Conservation (phyloP, 2,888 invertebrate genomes). For the Caenorhabditis virilis region DNA sequence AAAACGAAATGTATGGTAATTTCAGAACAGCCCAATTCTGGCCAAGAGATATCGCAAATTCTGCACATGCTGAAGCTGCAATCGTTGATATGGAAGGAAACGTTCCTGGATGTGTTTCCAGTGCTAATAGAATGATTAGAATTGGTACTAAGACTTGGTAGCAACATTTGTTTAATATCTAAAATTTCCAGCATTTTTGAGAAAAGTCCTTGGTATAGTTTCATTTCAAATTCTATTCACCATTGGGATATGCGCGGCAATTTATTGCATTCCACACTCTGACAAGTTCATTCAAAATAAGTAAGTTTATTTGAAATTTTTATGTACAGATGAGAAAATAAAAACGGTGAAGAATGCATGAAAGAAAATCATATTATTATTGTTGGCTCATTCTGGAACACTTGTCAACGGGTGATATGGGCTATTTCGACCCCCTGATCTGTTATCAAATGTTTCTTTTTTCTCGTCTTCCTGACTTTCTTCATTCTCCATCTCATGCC, state of each 20-base stretch:
- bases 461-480: slow-evolving; percentile 15
- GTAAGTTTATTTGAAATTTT: slow-evolving; percentile 45
- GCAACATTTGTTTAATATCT: background rate
- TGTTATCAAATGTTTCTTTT: slow-evolving; percentile 5
- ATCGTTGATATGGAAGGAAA: slow-evolving; percentile 19
- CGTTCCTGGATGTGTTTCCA: slow-evolving; percentile 25
- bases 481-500: slow-evolving; percentile 22
- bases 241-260: slow-evolving; percentile 69
- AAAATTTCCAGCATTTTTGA: slow-evolving; percentile 75
- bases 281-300: slow-evolving; percentile 69
- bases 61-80: slow-evolving; percentile 26
- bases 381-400: slow-evolving; percentile 17
- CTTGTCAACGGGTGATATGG: slow-evolving; percentile 20
- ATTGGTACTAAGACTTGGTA: slow-evolving; percentile 32
- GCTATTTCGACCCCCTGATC: slow-evolving; percentile 14
- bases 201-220: slow-evolving; percentile 85
- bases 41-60: slow-evolving; percentile 40
- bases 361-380: background rate
- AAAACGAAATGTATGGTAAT: background rate
- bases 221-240: slow-evolving; percentile 80
- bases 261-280: slow-evolving; percentile 70
- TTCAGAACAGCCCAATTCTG: slow-evolving; percentile 37
- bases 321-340: background rate
- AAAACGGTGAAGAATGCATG: background rate
- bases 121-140: slow-evolving; percentile 28